These are phyloP conservation scores for Meriones psammophilus DNA, from an alignment of 2,797 vertebrate species.

Conservation along the genomic window DNA sequence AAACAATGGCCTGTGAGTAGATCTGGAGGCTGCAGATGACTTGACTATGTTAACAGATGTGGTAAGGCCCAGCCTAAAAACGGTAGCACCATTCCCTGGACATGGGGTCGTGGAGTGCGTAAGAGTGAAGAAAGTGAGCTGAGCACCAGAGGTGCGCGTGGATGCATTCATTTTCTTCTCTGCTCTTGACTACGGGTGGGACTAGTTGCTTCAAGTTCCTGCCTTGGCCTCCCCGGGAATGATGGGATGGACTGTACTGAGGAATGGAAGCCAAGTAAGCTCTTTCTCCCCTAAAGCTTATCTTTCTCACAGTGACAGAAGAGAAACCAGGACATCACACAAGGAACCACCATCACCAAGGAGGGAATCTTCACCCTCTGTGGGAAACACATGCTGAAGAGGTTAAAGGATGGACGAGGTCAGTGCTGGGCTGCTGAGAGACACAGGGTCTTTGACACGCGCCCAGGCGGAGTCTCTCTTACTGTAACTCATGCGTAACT, in stretches of 20 bases:
- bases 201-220: background rate
- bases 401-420: background rate
- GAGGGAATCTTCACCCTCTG: background rate
- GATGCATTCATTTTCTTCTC: background rate
- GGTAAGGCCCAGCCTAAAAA: background rate
- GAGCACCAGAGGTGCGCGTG: background rate
- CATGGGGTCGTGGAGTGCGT: background rate
- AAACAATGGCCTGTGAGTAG: background rate
- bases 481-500: slow-evolving; percentile 5
- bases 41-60: background rate
- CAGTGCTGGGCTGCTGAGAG: background rate
- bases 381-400: background rate
- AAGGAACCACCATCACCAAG: background rate
- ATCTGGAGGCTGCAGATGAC: background rate
- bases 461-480: background rate
- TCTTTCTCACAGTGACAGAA: background rate
- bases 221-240: background rate
- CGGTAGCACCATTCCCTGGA: background rate
- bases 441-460: background rate
- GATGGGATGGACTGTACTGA: background rate
- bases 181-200: background rate
- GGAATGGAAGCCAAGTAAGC: background rate
- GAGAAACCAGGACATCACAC: background rate
- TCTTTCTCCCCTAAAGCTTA: background rate
- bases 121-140: background rate